Evolutionary conservation across 2,797 vertebrate genomes (phyloP).

Genomic region (Danionella dracula): DNA sequence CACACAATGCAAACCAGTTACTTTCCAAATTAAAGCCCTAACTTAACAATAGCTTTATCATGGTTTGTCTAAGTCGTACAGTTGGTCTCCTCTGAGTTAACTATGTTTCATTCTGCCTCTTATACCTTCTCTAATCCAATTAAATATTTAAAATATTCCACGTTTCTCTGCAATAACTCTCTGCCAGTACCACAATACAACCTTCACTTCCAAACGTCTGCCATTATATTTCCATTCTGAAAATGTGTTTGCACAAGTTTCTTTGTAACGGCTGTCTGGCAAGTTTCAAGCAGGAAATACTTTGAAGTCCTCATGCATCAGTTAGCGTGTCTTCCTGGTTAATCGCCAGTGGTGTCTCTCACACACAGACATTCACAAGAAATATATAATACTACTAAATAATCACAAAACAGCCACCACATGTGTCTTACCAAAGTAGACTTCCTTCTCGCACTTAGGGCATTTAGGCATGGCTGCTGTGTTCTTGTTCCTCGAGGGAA

Average conservation of each 20-base stretch:
- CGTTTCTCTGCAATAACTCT: neutral
- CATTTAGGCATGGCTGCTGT: slow-evolving; percentile 86
- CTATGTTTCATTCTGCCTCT: no score
- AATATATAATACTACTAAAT: neutral
- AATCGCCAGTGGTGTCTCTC: neutral
- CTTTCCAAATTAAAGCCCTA: slow-evolving; percentile 18
- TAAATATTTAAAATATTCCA: neutral
- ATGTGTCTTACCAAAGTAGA: slow-evolving; percentile 88
- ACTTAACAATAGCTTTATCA: neutral
- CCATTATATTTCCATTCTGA: no score
- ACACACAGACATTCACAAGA: neutral
- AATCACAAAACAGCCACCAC: neutral
- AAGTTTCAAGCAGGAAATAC: slow-evolving; percentile 28
- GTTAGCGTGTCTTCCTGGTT: slow-evolving; percentile 9
- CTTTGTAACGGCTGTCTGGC: neutral
- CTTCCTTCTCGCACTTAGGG: slow-evolving; percentile 86
- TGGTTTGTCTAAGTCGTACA: neutral
- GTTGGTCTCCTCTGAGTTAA: neutral
- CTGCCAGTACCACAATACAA: neutral
- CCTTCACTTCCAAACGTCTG: neutral
- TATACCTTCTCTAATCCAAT: no score
- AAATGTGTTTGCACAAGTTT: neutral
- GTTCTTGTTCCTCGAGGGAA: slow-evolving; percentile 23
- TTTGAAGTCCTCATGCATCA: neutral
- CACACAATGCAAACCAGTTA: slow-evolving; percentile 4